These are phyloP conservation scores for Eubucco bourcierii DNA, from an alignment of 2,113 vertebrate genomes.

Conservation along the genomic window DNA sequence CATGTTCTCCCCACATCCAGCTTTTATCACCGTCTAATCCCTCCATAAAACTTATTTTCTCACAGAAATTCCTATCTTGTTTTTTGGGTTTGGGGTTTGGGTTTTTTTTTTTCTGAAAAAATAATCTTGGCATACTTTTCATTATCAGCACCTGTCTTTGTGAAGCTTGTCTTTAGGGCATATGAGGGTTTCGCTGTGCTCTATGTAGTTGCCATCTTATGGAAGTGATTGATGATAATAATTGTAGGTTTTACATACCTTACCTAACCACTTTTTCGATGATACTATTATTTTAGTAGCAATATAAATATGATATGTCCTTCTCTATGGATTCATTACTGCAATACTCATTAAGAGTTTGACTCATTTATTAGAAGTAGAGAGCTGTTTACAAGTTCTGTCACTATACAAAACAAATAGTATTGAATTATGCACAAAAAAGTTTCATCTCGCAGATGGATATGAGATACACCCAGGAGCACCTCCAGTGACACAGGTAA, in stretches of 20 bases:
- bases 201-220: background rate
- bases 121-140: constrained; percentile 10
- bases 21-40: constrained; percentile 29
- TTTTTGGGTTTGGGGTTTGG: background rate
- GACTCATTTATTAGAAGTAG: background rate
- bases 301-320: background rate
- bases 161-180: background rate
- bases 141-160: constrained; percentile 10
- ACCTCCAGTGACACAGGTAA: background rate
- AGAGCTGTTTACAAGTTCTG: background rate
- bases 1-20: background rate
- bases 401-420: background rate
- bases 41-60: constrained; percentile 7
- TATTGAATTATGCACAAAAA: background rate
- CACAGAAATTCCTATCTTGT: background rate
- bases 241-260: background rate
- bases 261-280: background rate
- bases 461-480: background rate
- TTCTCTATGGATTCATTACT: background rate
- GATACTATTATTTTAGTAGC: background rate
- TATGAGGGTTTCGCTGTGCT: background rate
- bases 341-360: background rate
- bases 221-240: constrained; percentile 23
- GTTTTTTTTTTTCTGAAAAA: background rate
- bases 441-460: background rate